Conservation (phyloP, 2,797 vertebrate genomes). For the Pterois miles region DNA sequence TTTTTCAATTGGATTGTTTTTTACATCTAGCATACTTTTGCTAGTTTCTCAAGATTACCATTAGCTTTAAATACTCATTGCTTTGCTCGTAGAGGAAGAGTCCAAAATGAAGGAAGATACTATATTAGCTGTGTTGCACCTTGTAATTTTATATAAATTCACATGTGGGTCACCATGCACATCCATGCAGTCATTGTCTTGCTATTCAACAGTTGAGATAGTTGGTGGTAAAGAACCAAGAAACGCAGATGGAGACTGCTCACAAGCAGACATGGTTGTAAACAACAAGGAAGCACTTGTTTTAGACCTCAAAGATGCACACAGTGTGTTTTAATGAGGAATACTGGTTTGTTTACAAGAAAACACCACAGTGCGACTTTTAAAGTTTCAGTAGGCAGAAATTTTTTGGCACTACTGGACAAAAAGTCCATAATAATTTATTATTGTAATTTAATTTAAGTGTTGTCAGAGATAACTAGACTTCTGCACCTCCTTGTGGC, state of each 20-base stretch:
- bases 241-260: neutral
- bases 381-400: too few species aligned
- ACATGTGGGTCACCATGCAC: neutral
- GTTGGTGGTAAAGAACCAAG: neutral
- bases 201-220: neutral
- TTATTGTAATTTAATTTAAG: too few species aligned
- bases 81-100: neutral
- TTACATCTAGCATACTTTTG: too few species aligned
- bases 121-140: neutral
- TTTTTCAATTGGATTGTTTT: too few species aligned
- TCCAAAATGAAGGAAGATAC: neutral
- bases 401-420: too few species aligned
- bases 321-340: neutral
- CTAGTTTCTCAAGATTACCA: too few species aligned
- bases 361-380: neutral
- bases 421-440: rapidly evolving
- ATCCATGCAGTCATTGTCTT: neutral
- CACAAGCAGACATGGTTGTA: neutral
- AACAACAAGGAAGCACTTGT: neutral
- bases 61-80: too few species aligned
- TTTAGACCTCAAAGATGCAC: neutral
- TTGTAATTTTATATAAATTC: neutral
- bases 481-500: too few species aligned
- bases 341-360: neutral
- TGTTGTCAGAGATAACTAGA: too few species aligned